Evolutionary conservation across 2,888 invertebrate genomes (phyloP).

Genomic region (Anorthoa munda): DNA sequence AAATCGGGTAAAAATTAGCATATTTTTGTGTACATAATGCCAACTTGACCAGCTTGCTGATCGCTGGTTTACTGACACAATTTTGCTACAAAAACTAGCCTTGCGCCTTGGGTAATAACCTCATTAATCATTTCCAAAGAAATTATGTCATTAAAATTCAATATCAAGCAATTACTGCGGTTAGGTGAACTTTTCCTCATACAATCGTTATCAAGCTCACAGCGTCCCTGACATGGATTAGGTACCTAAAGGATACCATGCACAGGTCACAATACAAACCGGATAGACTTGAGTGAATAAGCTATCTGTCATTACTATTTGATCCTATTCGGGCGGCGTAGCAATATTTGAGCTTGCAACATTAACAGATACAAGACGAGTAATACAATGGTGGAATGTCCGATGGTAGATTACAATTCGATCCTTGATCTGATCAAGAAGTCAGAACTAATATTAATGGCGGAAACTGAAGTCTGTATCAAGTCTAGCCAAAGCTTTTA

Average conservation of each 20-base stretch:
- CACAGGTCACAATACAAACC: slow-evolving; percentile 17
- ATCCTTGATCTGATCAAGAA: background rate
- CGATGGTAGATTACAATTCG: slow-evolving; percentile 17
- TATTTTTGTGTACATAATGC: no score
- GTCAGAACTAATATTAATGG: slow-evolving; percentile 19
- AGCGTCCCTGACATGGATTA: slow-evolving; percentile 57
- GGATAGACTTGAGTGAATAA: background rate
- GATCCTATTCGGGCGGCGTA: background rate
- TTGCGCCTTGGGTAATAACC: background rate
- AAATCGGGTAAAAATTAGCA: no score
- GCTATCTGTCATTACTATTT: slow-evolving; percentile 13
- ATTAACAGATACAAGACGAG: slow-evolving; percentile 18
- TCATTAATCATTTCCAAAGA: background rate
- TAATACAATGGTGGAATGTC: slow-evolving; percentile 26
- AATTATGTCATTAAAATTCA: background rate
- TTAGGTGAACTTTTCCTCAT: slow-evolving; percentile 32
- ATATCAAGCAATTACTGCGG: background rate
- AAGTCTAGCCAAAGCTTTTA: background rate
- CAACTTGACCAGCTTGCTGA: no score
- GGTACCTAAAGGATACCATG: slow-evolving; percentile 19
- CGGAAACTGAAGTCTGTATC: background rate
- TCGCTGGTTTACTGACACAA: no score
- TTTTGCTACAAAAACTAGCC: background rate
- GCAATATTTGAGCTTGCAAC: slow-evolving; percentile 27
- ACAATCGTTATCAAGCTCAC: slow-evolving; percentile 28